Percentiles rank a stretch among this genome's conserved stretches.
Conservation (phyloP, 2,797 vertebrate species). For the Harpagifer antarcticus region DNA sequence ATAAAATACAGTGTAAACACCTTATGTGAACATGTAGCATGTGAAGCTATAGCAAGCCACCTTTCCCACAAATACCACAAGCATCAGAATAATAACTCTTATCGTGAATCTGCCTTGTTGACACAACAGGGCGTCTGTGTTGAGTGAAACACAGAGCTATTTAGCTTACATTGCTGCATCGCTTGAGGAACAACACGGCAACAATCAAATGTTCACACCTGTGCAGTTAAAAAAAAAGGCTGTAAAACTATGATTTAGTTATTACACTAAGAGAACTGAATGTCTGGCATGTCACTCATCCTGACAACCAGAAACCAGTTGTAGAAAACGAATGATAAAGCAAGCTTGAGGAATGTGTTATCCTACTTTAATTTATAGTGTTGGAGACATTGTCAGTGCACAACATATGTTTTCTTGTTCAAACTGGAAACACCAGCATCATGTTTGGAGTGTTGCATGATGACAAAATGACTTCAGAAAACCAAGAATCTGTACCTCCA, state of each 20-base stretch:
- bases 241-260: constrained; percentile 37
- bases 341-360: constrained; percentile 16
- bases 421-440: constrained; percentile 25
- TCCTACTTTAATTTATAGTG: constrained; percentile 18
- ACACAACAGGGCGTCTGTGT: constrained; percentile 35
- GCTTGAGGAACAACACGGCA: constrained; percentile 21
- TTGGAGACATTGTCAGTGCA: constrained; percentile 12
- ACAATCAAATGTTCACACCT: constrained; percentile 46
- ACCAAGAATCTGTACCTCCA: constrained; percentile 33
- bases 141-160: constrained; percentile 48
- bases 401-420: constrained; percentile 38
- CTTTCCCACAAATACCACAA: constrained; percentile 18
- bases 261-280: constrained; percentile 43
- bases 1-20: neutral
- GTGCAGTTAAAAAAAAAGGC: neutral
- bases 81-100: constrained; percentile 4
- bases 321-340: constrained; percentile 16
- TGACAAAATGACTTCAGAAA: constrained; percentile 54
- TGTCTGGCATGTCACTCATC: constrained; percentile 48
- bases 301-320: constrained; percentile 38
- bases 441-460: constrained; percentile 41
- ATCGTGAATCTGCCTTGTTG: constrained; percentile 48
- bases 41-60: neutral
- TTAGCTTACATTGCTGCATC: constrained; percentile 16
- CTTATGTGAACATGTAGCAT: constrained; percentile 3